Evolutionary conservation across 2,113 vertebrate genomes (phyloP).

Genomic region (Hiodon tergisus): DNA sequence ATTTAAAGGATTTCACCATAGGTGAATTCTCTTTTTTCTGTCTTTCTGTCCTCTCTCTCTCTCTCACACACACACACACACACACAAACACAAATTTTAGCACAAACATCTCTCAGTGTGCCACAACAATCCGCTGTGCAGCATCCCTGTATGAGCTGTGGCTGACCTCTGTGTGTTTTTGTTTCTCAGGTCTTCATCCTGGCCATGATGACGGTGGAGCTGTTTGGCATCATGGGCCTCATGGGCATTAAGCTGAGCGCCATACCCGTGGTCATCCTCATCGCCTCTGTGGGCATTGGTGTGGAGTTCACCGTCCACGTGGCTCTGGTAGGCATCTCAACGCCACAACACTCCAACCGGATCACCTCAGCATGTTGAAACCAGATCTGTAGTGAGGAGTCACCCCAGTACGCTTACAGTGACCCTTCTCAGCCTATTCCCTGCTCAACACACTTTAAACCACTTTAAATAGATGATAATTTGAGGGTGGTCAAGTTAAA

Average conservation of each 20-base stretch:
- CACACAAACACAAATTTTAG: not conserved
- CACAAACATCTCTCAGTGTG: not conserved
- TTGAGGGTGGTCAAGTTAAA: not conserved
- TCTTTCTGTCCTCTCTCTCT: not conserved
- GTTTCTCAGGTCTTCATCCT: conserved; percentile 80
- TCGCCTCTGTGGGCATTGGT: conserved; percentile 94
- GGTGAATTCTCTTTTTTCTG: conserved; percentile 5
- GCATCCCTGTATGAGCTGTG: not conserved
- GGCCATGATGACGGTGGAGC: conserved; percentile 92
- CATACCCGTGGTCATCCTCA: conserved; percentile 93
- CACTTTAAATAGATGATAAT: not conserved
- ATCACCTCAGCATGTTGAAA: too few relatives aligned
- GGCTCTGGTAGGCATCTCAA: conserved; percentile 73
- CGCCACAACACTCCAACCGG: too few relatives aligned
- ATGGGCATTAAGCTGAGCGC: conserved; percentile 97
- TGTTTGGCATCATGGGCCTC: conserved; percentile 98
- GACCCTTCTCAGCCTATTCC: too few relatives aligned
- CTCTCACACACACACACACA: not conserved
- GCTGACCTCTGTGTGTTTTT: not conserved
- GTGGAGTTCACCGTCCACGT: conserved; percentile 97
- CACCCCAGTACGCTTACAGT: too few relatives aligned
- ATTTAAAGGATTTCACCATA: conserved; percentile 6
- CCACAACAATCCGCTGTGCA: not conserved
- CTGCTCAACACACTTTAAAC: too few relatives aligned
- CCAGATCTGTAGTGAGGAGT: too few relatives aligned